A percentile compares a stretch with the other conserved stretches of the same genome.
phyloP scores from a whole-genome alignment of 2,888 invertebrate genomes.

The Andrena haemorrhoa region DNA sequence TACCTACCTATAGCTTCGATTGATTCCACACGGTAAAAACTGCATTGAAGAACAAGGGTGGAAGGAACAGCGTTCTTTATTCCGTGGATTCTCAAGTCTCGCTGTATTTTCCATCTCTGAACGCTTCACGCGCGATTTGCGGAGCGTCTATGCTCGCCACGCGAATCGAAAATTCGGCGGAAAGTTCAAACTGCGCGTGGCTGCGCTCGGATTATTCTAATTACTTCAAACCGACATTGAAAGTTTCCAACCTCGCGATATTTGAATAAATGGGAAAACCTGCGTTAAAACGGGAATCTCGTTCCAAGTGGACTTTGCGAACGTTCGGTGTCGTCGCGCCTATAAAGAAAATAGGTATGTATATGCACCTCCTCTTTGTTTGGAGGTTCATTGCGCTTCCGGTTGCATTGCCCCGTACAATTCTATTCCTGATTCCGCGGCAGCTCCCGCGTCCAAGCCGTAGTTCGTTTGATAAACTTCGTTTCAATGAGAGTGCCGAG shows the following conservation, averaged over 20 bases:
- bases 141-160: not conserved
- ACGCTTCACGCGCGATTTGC: not conserved
- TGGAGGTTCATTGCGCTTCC: slow-evolving; percentile 26
- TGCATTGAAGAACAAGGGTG: not conserved
- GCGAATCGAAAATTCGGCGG: not conserved
- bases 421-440: slow-evolving; percentile 47
- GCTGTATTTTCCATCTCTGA: not conserved
- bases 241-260: not conserved
- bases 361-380: slow-evolving; percentile 25
- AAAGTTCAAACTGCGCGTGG: not conserved
- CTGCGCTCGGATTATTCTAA: not conserved
- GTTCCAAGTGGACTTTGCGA: not conserved
- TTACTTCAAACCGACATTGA: not conserved
- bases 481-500: slow-evolving; percentile 9
- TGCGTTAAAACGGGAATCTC: not conserved
- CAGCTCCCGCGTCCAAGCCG: not conserved
- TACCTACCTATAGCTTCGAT: not conserved
- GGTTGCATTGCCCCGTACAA: slow-evolving; percentile 28
- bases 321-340: not conserved
- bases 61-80: not conserved
- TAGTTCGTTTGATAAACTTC: slow-evolving; percentile 44
- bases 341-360: slow-evolving; percentile 4
- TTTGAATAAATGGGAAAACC: not conserved
- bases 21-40: not conserved
- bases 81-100: slow-evolving; percentile 1